Evolutionary conservation across 2,113 vertebrate species (phyloP), one percentile per base, ranked within the genome.

Genomic region (Nansenia antarctica): DNA sequence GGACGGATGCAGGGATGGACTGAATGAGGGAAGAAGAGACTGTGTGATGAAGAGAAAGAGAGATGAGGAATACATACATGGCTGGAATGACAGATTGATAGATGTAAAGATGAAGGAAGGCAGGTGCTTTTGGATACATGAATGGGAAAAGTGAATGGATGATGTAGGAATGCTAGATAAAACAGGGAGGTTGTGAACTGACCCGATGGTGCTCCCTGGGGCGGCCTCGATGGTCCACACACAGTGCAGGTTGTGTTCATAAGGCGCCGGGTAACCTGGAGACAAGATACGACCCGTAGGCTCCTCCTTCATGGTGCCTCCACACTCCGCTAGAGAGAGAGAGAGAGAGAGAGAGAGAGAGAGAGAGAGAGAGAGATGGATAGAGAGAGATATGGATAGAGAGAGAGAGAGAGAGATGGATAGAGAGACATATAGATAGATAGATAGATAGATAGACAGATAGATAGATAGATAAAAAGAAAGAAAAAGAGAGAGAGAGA

Each of bases 201-300:
- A 99, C 98, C 98, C 94, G 1, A 99, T 95, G 2, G 96, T 98
- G 91, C 96, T 98, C 12, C 98, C 97, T 0, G 95, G 91, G 0
- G 95, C 92, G 3, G 96, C 97, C 77, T 99, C 95, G 0, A 98
- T 93, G 5, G 81, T 95, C 98, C 98, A 99, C 63, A 97, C 87
- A 32, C 98, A 99, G 82, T 99, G 96, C 75, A 99, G 93, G 68
- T 99, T 99, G 79, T 99, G 98, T 59, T 98, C 97, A 0, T 99
- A 99, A 0, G 98, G 96, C 0, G 95, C 94, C 0, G 98, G 98
- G 65, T 98, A 99, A n/a, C 96, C 96, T 0, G 98, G 98, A 27
- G 98, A 99, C 70, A 99, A 90, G 55, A 99, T 94, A 31, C 96
- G 91, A 9, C 98, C 97, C 0, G 92, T 89, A 0, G 79, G 64